These are phyloP conservation scores for Blastobasis adustella DNA, from an alignment of 2,888 invertebrate species.

Conservation along the genomic window DNA sequence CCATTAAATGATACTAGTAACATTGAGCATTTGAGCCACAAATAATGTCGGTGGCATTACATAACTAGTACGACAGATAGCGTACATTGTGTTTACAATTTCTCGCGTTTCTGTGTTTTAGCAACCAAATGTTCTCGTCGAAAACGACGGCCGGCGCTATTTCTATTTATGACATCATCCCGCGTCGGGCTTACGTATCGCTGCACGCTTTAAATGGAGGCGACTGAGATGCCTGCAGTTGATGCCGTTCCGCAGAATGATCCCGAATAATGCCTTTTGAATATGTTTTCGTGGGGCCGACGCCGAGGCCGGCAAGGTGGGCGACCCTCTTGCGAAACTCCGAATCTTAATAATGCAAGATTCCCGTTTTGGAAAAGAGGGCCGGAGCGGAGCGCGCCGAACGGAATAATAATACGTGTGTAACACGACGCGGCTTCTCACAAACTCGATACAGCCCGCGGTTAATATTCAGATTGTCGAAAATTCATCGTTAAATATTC, in stretches of 20 bases:
- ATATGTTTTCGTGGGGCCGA: conserved; percentile 49
- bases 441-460: not conserved
- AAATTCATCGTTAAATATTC: not conserved
- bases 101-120: conserved; percentile 47
- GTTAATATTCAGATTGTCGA: not conserved
- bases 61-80: no score
- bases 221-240: conserved; percentile 69
- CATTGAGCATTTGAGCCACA: no score
- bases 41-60: no score
- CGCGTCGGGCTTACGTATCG: conserved; percentile 73
- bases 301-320: conserved; percentile 44
- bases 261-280: conserved; percentile 68
- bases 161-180: conserved; percentile 77
- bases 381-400: conserved; percentile 41
- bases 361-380: conserved; percentile 62
- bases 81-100: conserved; percentile 38
- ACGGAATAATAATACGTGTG: conserved; percentile 48
- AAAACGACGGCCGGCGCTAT: conserved; percentile 63
- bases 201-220: conserved; percentile 76
- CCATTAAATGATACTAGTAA: no score
- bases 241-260: conserved; percentile 69
- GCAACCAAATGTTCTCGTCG: conserved; percentile 52
- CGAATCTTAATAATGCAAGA: conserved; percentile 65
- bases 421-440: conserved; percentile 19
- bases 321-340: conserved; percentile 56